Percentiles rank a stretch among this genome's conserved stretches.
These are phyloP conservation scores for Caranx melampygus DNA, from an alignment of 2,113 vertebrate genomes.

Conservation along the genomic window DNA sequence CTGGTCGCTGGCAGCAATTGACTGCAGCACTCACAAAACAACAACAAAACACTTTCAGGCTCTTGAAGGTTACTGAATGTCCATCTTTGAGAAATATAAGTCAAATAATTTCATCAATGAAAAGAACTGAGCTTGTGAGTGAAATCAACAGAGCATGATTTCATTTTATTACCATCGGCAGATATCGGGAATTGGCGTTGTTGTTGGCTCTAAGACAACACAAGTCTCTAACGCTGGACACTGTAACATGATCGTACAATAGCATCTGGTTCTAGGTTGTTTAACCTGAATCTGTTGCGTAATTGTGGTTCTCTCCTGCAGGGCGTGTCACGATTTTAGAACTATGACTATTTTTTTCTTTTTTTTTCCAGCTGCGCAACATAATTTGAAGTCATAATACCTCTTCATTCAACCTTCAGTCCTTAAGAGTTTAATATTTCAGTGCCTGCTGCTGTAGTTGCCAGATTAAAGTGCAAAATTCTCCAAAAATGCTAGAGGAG, in stretches of 20 bases:
- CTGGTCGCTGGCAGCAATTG: background rate
- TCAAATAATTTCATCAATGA: background rate
- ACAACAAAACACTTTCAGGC: constrained; percentile 5
- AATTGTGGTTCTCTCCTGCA: constrained; percentile 11
- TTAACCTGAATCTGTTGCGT: constrained; percentile 51
- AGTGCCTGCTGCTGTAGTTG: background rate
- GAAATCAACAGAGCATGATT: background rate
- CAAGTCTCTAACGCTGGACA: background rate
- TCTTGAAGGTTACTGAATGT: background rate
- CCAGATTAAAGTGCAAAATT: background rate
- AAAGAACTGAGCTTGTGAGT: background rate
- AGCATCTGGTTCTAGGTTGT: constrained; percentile 3
- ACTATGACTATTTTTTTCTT: background rate
- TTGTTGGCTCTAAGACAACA: background rate
- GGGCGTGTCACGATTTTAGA: constrained; percentile 39
- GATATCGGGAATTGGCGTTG: background rate
- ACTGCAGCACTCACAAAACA: background rate
- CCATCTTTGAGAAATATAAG: background rate
- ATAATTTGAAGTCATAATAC: constrained; percentile 1
- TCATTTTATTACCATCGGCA: background rate
- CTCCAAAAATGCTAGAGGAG: background rate
- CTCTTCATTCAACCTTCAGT: background rate
- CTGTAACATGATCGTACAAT: background rate
- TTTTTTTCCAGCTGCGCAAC: background rate
- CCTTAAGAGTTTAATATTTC: background rate